Evolutionary conservation across 2,797 vertebrate species (phyloP).

Genomic region (Acrossocheilus fasciatus): DNA sequence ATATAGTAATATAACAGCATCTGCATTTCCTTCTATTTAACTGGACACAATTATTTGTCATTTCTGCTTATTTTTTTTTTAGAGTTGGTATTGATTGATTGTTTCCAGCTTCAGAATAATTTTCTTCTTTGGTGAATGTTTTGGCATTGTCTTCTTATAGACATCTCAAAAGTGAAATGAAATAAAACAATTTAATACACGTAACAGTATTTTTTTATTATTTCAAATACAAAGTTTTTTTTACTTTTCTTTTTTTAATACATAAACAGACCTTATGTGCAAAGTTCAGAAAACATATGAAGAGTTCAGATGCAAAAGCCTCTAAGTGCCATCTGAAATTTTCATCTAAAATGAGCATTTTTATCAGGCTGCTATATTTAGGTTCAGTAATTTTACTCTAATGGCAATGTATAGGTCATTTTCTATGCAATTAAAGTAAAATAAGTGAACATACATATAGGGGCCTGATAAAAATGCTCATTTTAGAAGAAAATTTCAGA

Average conservation of each 20-base stretch:
- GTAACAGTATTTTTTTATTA: neutral
- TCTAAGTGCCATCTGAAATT: too few species aligned
- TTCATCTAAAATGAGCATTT: too few species aligned
- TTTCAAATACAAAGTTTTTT: conserved; percentile 2
- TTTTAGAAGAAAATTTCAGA: too few species aligned
- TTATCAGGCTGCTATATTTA: too few species aligned
- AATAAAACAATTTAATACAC: conserved; percentile 2
- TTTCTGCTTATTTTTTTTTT: neutral
- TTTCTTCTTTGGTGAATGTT: neutral
- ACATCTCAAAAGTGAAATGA: neutral
- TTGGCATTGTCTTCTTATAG: neutral
- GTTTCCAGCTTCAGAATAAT: neutral
- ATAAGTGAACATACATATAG: too few species aligned
- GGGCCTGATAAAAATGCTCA: too few species aligned
- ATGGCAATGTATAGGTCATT: too few species aligned
- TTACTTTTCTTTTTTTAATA: neutral
- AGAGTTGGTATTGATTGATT: neutral
- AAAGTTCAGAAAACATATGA: conserved; percentile 6
- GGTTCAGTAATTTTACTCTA: too few species aligned
- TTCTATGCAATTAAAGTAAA: too few species aligned
- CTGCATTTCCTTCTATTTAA: neutral
- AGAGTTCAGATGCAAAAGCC: too few species aligned
- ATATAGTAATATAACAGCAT: neutral
- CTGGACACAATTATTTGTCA: neutral
- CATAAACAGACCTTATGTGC: conserved; percentile 8